phyloP scores from a whole-genome alignment of 2,797 vertebrate species.

The Synaphobranchus kaupii region DNA sequence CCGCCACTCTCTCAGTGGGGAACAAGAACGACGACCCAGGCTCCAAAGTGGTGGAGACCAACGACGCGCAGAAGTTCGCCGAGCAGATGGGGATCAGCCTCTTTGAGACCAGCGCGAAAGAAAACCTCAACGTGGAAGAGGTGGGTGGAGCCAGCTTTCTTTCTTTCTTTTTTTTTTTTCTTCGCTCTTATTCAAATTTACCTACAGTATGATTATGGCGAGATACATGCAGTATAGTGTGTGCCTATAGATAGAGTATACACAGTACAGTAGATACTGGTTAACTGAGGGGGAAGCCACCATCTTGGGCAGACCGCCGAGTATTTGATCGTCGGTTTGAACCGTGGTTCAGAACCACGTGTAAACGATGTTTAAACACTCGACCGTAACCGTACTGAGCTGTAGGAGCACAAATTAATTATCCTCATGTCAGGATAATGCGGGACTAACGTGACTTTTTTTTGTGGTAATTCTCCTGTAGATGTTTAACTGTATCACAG shows the following conservation, averaged over 20 bases:
- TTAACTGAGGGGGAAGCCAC: neutral
- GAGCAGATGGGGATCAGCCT: conserved; percentile 98
- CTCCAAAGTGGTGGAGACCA: conserved; percentile 97
- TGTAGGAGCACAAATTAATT: neutral
- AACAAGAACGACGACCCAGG: conserved; percentile 98
- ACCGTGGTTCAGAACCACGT: neutral
- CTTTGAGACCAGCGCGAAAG: conserved; percentile 98
- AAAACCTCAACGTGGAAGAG: conserved; percentile 98
- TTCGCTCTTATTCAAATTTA: neutral
- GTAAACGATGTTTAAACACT: neutral
- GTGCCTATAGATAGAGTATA: neutral
- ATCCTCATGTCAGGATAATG: neutral
- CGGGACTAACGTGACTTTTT: neutral
- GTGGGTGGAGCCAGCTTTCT: conserved; percentile 60
- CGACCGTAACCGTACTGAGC: neutral
- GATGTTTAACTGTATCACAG: conserved; percentile 99
- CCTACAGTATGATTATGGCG: neutral
- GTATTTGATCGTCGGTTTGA: neutral
- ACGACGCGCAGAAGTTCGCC: conserved; percentile 96
- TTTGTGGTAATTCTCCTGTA: conserved; percentile 57
- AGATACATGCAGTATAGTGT: neutral
- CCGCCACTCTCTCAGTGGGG: conserved; percentile 77
- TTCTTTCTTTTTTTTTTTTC: neutral
- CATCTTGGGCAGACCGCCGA: neutral
- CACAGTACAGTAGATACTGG: neutral